Evolutionary conservation across 1,140 invertebrate species (phyloP).

Genomic region (Drosophila nebulosa): DNA sequence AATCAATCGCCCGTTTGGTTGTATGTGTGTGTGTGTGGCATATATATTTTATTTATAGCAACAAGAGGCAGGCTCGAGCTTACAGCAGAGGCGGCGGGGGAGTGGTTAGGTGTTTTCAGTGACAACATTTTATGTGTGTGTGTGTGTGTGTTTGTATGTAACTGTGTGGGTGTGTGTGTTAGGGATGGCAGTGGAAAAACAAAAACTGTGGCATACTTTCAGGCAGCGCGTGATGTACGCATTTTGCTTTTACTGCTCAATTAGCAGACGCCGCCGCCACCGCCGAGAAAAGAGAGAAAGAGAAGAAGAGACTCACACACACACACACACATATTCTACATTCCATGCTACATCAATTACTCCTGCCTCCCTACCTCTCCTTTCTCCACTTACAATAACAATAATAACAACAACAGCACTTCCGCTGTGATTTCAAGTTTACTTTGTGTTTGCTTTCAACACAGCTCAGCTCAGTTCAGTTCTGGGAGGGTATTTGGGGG

Average conservation of each 20-base stretch:
- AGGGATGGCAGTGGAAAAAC: constrained; percentile 2
- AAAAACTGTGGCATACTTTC: constrained; percentile 66
- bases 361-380: background rate
- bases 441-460: constrained; percentile 37
- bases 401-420: constrained; percentile 9
- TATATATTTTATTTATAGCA: constrained; percentile 74
- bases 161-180: background rate
- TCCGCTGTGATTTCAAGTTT: constrained; percentile 58
- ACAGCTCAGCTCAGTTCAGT: background rate
- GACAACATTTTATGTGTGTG: constrained; percentile 6
- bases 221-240: constrained; percentile 16
- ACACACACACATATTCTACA: no score
- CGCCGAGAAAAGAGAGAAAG: no score
- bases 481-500: no score
- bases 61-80: constrained; percentile 50
- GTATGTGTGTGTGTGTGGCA: constrained; percentile 7
- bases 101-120: constrained; percentile 21
- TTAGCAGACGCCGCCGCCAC: constrained; percentile 41
- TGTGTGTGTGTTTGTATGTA: background rate
- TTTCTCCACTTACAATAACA: background rate
- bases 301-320: no score
- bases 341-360: background rate
- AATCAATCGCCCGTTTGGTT: constrained; percentile 65
- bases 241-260: constrained; percentile 64
- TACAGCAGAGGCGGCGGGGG: no score